Percentiles rank a stretch among this genome's conserved stretches.
phyloP scores from a whole-genome alignment of 1,140 invertebrate genomes.

The Portunus trituberculatus region DNA sequence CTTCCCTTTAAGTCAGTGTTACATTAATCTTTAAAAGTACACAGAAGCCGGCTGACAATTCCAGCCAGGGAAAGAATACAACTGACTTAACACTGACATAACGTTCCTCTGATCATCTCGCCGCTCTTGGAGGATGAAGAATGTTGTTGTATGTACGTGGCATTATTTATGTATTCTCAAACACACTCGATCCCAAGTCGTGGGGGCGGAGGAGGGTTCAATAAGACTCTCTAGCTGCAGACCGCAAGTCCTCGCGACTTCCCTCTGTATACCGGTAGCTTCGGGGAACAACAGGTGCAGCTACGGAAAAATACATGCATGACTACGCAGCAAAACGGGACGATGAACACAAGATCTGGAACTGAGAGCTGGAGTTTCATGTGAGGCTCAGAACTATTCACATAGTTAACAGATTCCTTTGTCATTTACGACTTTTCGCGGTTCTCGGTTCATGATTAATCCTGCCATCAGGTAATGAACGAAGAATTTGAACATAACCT shows the following conservation, averaged over 20 bases:
- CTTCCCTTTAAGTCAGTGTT: too few species aligned
- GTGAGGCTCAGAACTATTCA: conserved; percentile 42
- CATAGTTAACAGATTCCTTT: conserved; percentile 35
- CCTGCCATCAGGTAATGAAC: conserved; percentile 46
- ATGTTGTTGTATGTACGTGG: too few species aligned
- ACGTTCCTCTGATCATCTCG: too few species aligned
- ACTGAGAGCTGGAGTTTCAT: conserved; percentile 20
- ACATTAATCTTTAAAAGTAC: too few species aligned
- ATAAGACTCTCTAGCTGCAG: background rate
- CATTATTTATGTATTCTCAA: too few species aligned
- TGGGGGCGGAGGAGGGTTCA: too few species aligned
- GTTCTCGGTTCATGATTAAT: conserved; percentile 56
- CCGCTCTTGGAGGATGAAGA: too few species aligned
- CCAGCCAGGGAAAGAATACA: background rate
- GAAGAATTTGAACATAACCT: conserved; percentile 32
- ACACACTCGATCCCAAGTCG: too few species aligned
- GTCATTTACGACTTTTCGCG: conserved; percentile 60
- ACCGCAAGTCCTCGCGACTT: conserved; percentile 45
- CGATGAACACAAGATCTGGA: conserved; percentile 68
- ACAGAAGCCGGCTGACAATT: background rate
- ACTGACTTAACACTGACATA: too few species aligned
- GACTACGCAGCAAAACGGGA: conserved; percentile 68
- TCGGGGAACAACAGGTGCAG: conserved; percentile 64
- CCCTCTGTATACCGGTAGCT: conserved; percentile 61
- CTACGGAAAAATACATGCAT: conserved; percentile 65